These are phyloP conservation scores for Melieria omissa DNA, from an alignment of 2,888 invertebrate genomes.

Conservation along the genomic window DNA sequence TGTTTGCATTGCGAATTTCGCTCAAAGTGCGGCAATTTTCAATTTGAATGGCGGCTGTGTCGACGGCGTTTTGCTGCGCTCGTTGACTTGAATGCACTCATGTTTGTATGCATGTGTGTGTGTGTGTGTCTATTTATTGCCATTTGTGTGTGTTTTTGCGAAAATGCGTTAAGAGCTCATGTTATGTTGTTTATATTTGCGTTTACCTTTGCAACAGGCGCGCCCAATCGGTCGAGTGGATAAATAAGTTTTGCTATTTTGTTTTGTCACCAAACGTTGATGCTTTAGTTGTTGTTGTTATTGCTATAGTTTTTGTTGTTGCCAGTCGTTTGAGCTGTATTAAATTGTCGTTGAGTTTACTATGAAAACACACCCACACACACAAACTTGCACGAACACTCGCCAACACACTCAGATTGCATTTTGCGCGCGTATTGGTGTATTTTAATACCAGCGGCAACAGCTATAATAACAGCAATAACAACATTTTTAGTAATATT, in stretches of 20 bases:
- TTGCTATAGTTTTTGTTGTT: not conserved
- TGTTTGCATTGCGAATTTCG: not conserved
- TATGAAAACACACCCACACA: too few relatives aligned
- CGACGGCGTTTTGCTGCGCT: not conserved
- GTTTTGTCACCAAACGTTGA: not conserved
- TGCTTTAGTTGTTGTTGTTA: not conserved
- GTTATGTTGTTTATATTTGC: too few relatives aligned
- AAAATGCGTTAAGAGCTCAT: too few relatives aligned
- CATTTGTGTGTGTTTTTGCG: too few relatives aligned
- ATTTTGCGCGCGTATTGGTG: not conserved
- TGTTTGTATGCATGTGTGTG: conserved; percentile 2
- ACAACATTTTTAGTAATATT: not conserved
- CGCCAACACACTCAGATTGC: not conserved
- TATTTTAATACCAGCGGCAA: not conserved
- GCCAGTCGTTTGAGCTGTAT: not conserved
- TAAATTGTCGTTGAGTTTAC: too few relatives aligned
- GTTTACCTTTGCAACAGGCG: not conserved
- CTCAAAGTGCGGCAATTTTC: too few relatives aligned
- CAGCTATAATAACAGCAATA: not conserved
- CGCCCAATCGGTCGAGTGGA: not conserved
- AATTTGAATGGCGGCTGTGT: not conserved
- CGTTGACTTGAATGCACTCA: not conserved
- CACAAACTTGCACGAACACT: not conserved
- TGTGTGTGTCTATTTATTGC: not conserved
- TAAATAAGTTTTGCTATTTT: not conserved